These are phyloP conservation scores for Mixornis gularis DNA, from an alignment of 2,113 vertebrate species.

Conservation along the genomic window DNA sequence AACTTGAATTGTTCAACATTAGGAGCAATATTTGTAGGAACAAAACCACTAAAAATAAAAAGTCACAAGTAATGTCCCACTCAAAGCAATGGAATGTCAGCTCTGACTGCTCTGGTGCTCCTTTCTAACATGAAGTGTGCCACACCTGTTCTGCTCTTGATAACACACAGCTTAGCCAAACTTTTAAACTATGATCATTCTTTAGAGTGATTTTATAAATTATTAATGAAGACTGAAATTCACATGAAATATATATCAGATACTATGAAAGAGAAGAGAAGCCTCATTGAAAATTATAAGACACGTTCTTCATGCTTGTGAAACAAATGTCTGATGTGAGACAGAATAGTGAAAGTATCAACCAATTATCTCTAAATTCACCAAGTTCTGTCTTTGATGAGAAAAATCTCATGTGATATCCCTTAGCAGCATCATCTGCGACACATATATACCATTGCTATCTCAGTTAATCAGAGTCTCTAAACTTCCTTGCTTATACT, in stretches of 20 bases:
- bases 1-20: background rate
- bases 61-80: background rate
- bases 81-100: background rate
- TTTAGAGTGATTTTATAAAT: background rate
- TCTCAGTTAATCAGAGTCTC: slow-evolving; percentile 18
- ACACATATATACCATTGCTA: background rate
- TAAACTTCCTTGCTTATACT: slow-evolving; percentile 35
- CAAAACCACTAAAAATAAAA: background rate
- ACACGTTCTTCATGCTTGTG: slow-evolving; percentile 38
- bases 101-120: background rate
- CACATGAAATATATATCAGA: background rate
- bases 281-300: slow-evolving; percentile 32
- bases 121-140: background rate
- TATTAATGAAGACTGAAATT: background rate
- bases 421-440: slow-evolving; percentile 24
- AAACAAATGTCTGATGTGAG: slow-evolving; percentile 13
- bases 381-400: slow-evolving; percentile 26
- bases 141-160: background rate
- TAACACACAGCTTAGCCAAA: slow-evolving; percentile 23
- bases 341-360: slow-evolving; percentile 44
- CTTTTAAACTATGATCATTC: background rate
- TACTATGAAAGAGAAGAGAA: slow-evolving; percentile 24
- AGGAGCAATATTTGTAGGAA: background rate
- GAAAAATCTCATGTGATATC: slow-evolving; percentile 39
- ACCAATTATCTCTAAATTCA: slow-evolving; percentile 25